Evolutionary conservation across 2,888 invertebrate genomes (phyloP).

Genomic region (Pomacea canaliculata): DNA sequence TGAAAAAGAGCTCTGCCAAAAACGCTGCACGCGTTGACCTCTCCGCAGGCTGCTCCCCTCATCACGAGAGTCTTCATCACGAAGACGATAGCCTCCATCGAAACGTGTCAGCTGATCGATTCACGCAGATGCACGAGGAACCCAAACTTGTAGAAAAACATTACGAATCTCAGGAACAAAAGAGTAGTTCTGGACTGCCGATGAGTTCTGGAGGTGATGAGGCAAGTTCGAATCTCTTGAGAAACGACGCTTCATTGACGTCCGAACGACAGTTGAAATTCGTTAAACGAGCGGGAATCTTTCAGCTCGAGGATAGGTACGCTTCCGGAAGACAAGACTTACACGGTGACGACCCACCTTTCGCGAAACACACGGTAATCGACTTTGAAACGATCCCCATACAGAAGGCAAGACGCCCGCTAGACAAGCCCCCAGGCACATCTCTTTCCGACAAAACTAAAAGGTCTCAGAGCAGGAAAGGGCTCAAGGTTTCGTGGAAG

Average conservation of each 20-base stretch:
- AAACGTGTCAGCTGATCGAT: too few species aligned
- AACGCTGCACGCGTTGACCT: neutral
- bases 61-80: too few species aligned
- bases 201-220: neutral
- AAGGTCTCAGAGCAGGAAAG: slow-evolving; percentile 1
- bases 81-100: too few species aligned
- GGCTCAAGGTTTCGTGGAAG: slow-evolving; percentile 22
- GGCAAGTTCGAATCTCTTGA: neutral
- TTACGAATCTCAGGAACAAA: too few species aligned
- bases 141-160: too few species aligned
- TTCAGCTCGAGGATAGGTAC: slow-evolving; percentile 28
- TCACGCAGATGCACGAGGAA: too few species aligned
- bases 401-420: too few species aligned
- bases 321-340: slow-evolving; percentile 11
- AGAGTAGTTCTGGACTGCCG: neutral
- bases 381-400: slow-evolving; percentile 19
- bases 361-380: neutral
- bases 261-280: slow-evolving; percentile 6
- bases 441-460: neutral
- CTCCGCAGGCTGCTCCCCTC: too few species aligned
- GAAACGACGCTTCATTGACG: too few species aligned
- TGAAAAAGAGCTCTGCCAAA: neutral
- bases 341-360: slow-evolving; percentile 11
- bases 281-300: slow-evolving; percentile 26
- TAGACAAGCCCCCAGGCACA: neutral